Percentiles rank a stretch among this genome's conserved stretches.
These are phyloP conservation scores for Calameuta pallipes DNA, from an alignment of 2,888 invertebrate species.

Conservation along the genomic window DNA sequence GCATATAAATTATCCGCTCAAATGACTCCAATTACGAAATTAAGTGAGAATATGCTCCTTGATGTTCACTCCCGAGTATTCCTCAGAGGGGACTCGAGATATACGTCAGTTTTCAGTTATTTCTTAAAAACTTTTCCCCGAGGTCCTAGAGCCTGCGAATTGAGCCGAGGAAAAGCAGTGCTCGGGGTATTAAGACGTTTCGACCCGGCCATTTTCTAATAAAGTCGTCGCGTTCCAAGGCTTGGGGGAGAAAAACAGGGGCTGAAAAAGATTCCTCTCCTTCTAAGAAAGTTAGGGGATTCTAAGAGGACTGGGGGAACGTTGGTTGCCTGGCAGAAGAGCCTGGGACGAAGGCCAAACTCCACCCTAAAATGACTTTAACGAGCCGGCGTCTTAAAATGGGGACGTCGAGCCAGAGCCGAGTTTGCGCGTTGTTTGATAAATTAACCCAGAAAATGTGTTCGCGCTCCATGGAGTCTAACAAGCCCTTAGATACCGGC, in stretches of 20 bases:
- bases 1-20: not conserved
- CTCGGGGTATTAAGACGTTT: slow-evolving; percentile 55
- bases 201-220: slow-evolving; percentile 60
- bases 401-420: slow-evolving; percentile 43
- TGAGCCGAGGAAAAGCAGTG: slow-evolving; percentile 16
- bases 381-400: slow-evolving; percentile 55
- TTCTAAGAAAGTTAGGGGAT: slow-evolving; percentile 45
- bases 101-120: not conserved
- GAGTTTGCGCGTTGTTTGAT: slow-evolving; percentile 51
- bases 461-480: slow-evolving; percentile 27
- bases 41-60: not conserved
- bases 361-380: slow-evolving; percentile 55
- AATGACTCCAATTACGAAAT: not conserved
- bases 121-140: not conserved
- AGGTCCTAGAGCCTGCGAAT: not conserved
- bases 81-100: not conserved
- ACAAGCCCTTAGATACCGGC: slow-evolving; percentile 29
- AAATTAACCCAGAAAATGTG: slow-evolving; percentile 52
- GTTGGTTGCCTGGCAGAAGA: slow-evolving; percentile 17
- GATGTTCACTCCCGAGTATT: not conserved
- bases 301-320: slow-evolving; percentile 26
- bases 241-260: slow-evolving; percentile 46
- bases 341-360: slow-evolving; percentile 14
- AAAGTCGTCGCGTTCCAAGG: slow-evolving; percentile 49
- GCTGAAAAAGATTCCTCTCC: slow-evolving; percentile 57